Evolutionary conservation across 1,140 invertebrate genomes (phyloP).

Genomic region (Limonius californicus): DNA sequence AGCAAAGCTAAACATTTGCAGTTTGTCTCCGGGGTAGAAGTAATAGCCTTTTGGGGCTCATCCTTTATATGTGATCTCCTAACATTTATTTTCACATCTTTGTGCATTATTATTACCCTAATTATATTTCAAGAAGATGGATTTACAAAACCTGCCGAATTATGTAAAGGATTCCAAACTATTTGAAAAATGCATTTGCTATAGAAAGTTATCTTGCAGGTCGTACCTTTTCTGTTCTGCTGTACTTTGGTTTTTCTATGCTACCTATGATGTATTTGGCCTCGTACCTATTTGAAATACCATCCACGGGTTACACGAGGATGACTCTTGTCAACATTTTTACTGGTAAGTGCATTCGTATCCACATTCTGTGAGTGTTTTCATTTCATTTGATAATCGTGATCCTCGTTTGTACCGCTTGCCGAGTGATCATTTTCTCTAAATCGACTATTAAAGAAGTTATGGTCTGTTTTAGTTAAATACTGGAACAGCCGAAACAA

Average conservation of each 20-base stretch:
- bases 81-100: constrained; percentile 56
- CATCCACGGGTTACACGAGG: constrained; percentile 67
- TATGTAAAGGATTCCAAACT: too few species aligned
- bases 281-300: constrained; percentile 59
- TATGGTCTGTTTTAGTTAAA: too few species aligned
- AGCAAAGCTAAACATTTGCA: constrained; percentile 63
- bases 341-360: neutral
- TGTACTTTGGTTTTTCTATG: constrained; percentile 48
- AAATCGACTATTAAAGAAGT: too few species aligned
- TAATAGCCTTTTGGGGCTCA: constrained; percentile 66
- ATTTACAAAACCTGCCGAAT: constrained; percentile 49
- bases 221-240: constrained; percentile 37
- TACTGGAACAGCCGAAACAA: too few species aligned
- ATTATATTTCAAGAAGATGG: constrained; percentile 57
- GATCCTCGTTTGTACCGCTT: too few species aligned
- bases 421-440: too few species aligned
- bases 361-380: too few species aligned
- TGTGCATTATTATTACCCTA: constrained; percentile 53
- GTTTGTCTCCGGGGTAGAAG: constrained; percentile 71
- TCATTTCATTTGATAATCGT: too few species aligned
- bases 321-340: constrained; percentile 66
- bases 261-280: constrained; percentile 60
- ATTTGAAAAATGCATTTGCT: too few species aligned
- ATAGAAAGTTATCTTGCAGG: too few species aligned
- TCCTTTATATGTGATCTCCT: constrained; percentile 70